phyloP scores from a whole-genome alignment of 2,113 vertebrate genomes.

The Macrotus californicus region DNA sequence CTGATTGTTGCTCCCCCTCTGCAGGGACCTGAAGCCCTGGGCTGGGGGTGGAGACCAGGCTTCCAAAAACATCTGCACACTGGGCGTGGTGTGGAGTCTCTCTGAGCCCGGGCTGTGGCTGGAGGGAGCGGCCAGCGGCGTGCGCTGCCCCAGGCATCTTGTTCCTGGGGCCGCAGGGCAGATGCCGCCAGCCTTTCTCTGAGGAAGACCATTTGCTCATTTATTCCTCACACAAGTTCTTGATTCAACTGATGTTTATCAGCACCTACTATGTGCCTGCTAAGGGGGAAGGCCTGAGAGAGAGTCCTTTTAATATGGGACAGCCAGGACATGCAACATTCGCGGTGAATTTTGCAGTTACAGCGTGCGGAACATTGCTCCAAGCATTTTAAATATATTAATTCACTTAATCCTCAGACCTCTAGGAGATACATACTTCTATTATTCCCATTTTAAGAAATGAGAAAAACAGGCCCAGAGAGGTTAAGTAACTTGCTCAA shows the following conservation, averaged over 20 bases:
- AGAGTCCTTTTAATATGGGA: rapidly evolving
- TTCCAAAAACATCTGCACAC: rapidly evolving
- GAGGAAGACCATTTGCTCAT: rapidly evolving
- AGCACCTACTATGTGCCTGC: not conserved
- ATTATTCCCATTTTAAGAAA: not conserved
- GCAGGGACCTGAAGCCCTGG: rapidly evolving
- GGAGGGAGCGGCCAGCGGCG: not conserved
- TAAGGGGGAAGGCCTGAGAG: rapidly evolving
- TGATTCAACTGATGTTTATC: not conserved
- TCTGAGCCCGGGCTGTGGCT: rapidly evolving
- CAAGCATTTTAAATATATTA: not conserved
- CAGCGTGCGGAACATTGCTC: not conserved
- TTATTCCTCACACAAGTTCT: not conserved
- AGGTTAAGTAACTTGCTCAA: not conserved
- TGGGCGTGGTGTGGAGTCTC: not conserved
- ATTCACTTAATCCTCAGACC: not conserved
- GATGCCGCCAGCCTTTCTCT: not conserved
- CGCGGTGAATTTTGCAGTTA: too few species aligned
- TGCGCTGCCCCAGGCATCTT: rapidly evolving
- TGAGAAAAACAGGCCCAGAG: not conserved
- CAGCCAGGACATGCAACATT: rapidly evolving
- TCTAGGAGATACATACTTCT: not conserved
- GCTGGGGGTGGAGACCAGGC: not conserved
- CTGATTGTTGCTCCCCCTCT: too few species aligned
- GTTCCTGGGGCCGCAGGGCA: not conserved